These are phyloP conservation scores for Eufriesea mexicana DNA, from an alignment of 1,140 invertebrate species.

Conservation along the genomic window DNA sequence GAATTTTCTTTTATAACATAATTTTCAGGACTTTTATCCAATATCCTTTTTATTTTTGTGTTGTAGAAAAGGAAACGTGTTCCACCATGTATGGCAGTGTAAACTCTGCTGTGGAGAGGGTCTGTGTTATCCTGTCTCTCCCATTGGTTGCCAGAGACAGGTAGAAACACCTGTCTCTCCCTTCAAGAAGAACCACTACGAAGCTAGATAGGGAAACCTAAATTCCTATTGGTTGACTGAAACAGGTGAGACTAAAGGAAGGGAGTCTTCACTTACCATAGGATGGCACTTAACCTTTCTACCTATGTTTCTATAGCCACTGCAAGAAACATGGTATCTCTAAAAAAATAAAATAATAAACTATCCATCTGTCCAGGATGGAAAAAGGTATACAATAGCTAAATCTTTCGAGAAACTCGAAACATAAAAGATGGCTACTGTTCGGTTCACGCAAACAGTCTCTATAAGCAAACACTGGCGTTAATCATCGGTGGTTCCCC, in stretches of 20 bases:
- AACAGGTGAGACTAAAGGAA: conserved; percentile 11
- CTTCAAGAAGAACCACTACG: background rate
- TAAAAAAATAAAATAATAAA: background rate
- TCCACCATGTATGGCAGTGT: background rate
- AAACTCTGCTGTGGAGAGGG: background rate
- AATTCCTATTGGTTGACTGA: conserved; percentile 10
- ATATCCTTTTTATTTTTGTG: background rate
- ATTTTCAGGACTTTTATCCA: background rate
- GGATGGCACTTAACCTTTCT: background rate
- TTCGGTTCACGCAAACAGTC: conserved; percentile 48
- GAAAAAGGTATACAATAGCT: background rate
- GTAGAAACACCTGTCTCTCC: conserved; percentile 1
- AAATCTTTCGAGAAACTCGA: conserved; percentile 33
- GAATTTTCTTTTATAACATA: background rate
- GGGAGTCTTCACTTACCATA: conserved; percentile 1
- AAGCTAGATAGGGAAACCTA: background rate
- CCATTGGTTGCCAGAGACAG: conserved; percentile 20
- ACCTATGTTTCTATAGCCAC: background rate
- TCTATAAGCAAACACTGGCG: conserved; percentile 41
- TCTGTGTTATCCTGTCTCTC: background rate
- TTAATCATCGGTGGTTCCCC: conserved; percentile 39
- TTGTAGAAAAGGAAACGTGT: background rate
- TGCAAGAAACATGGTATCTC: background rate
- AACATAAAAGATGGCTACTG: conserved; percentile 54
- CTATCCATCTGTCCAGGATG: background rate